Evolutionary conservation across 1,140 invertebrate species (phyloP), one percentile per base, ranked within the genome.

Genomic region (Pomacea maculata): DNA sequence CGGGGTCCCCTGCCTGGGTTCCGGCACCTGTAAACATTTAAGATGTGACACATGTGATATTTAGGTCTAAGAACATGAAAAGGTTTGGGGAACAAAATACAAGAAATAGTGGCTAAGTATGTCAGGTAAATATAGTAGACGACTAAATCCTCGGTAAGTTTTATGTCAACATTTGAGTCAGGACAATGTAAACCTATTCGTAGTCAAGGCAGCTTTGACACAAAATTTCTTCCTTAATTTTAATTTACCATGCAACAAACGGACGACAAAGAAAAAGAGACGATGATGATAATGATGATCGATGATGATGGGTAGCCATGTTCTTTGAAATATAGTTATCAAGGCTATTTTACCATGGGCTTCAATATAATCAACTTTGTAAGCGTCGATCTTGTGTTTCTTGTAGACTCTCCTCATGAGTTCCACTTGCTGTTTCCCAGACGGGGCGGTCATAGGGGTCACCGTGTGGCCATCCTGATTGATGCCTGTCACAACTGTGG

Each of bases 271-370:
- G 6, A 2, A 65, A 65, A 19, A 3, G 6, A n/a, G n/a, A 65
- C 2, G n/a, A 3, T 3, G n/a, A 65, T 3, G 17, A 3, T 3
- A 3, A 19, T 3, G n/a, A 19, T 6, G n/a, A 19, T 65, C n/a
- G n/a, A 65, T 65, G 21, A 21, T 14, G 25, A 19, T 29, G 25
- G 68, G n/a, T n/a, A n/a, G n/a, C n/a, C n/a, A n/a, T n/a, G n/a
- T n/a, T n/a, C n/a, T n/a, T n/a, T n/a, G n/a, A n/a, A n/a, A n/a
- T n/a, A n/a, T n/a, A n/a, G n/a, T n/a, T n/a, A n/a, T n/a, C n/a
- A n/a, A n/a, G n/a, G n/a, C n/a, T n/a, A n/a, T n/a, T n/a, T 70
- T 80, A 86, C 84, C 86, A 80, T 87, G 86, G 55, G 85, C 86
- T 80, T 87, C 86, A 55, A 87, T 85, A 76, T 85, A 87, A 54